Evolutionary conservation across 2,888 invertebrate genomes (phyloP).

Genomic region (Hydropsyche betteni): DNA sequence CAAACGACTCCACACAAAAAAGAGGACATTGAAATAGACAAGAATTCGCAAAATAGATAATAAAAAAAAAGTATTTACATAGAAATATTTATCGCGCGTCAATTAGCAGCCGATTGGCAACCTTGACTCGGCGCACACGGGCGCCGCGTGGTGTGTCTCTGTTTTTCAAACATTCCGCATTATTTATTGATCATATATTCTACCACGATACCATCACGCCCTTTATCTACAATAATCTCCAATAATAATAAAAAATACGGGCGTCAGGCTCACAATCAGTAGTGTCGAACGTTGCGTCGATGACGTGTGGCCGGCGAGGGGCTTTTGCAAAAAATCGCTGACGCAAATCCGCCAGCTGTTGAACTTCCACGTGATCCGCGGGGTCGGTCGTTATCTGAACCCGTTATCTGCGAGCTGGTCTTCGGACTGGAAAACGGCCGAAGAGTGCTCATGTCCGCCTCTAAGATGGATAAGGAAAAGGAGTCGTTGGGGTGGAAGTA

Average conservation of each 20-base stretch:
- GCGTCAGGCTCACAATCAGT: not conserved
- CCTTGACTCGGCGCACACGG: slow-evolving; percentile 22
- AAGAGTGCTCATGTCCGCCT: not conserved
- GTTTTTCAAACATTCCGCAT: slow-evolving; percentile 14
- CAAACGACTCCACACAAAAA: too few species aligned
- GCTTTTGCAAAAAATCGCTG: too few species aligned
- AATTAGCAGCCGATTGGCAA: slow-evolving; percentile 28
- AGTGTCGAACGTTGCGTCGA: not conserved
- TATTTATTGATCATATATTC: slow-evolving; percentile 2
- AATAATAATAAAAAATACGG: not conserved
- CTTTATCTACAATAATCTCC: not conserved
- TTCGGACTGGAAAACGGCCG: slow-evolving; percentile 6
- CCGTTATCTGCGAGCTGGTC: slow-evolving; percentile 1
- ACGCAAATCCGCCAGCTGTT: too few species aligned
- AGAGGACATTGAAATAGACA: too few species aligned
- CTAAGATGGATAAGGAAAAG: slow-evolving; percentile 50
- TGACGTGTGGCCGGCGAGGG: not conserved
- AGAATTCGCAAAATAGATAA: not conserved
- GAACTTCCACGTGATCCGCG: slow-evolving; percentile 33
- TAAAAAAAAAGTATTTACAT: slow-evolving; percentile 12
- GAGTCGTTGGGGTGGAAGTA: slow-evolving; percentile 55
- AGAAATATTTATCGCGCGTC: slow-evolving; percentile 19
- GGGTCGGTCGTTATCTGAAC: slow-evolving; percentile 25
- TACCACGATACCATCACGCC: not conserved
- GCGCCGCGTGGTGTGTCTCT: slow-evolving; percentile 1